Evolutionary conservation across 2,797 vertebrate genomes (phyloP), one percentile per base, ranked within the genome.

Genomic region (Xiphorhynchus erythropygius): DNA sequence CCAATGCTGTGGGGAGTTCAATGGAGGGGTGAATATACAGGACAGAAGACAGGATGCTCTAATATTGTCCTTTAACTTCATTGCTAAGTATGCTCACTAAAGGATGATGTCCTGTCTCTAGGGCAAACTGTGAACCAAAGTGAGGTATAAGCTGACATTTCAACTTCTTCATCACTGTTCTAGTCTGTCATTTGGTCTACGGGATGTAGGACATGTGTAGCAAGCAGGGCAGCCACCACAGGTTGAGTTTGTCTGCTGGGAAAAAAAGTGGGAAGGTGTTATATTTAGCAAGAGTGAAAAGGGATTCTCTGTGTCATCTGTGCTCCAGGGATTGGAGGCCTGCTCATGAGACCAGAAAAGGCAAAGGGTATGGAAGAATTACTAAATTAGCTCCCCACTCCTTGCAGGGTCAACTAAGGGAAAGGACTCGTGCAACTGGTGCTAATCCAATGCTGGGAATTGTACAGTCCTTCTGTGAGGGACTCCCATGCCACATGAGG

Each of bases 341-440:
- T 53, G 41, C 63, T 76, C 18, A 21, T 2, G 27, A 89, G 80
- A 93, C 27, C 27, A 83, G 70, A 80, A 89, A 84, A 93, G 30
- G 67, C 56, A 57, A 87, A 68, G 77, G 68, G 22, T 56, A 39
- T 87, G 83, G 41, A 52, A 91, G 53, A 68, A 80, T 87, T 77
- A 70, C n/a, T 47, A 27, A 39, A 47, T 79, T 80, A 84, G 39
- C 30, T 82, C 32, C 27, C 11, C 8, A 4, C 28, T 90, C 39
- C 30, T 81, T 65, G 49, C 46, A 65, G 86, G 81, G 87, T 89
- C 95, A 94, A 0, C n/a, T 79, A 32, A 93, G 93, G 86, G 30
- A 94, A 94, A 28, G 44, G 46, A 83, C 27, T 1, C 0, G 0
- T 53, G 73, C 21, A 83, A 78, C 49, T 2, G 0, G 27, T 79